Conservation (phyloP, 2,888 invertebrate species). For the Saturnia pavonia region DNA sequence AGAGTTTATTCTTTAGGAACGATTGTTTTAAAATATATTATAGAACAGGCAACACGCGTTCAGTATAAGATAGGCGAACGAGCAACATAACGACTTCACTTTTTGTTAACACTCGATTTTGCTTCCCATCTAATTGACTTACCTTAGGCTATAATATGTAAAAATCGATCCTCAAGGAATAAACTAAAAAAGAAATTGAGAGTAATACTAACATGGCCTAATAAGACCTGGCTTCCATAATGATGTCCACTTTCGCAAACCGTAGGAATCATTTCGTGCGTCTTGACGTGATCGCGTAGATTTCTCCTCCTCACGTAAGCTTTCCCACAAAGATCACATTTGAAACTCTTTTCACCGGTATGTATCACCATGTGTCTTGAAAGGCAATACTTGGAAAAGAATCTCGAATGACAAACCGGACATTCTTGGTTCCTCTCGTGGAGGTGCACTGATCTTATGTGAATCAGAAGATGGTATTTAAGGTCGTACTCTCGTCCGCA, state of each 20-base stretch:
- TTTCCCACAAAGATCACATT: conserved; percentile 73
- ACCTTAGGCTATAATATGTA: no score
- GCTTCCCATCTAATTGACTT: no score
- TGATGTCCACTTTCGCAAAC: conserved; percentile 49
- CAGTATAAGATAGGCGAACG: no score
- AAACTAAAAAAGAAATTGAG: not conserved
- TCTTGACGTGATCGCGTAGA: conserved; percentile 52
- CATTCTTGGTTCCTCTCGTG: conserved; percentile 68
- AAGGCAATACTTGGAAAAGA: conserved; percentile 65
- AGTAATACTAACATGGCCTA: conserved; percentile 24
- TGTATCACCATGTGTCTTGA: conserved; percentile 77
- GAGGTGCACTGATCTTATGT: conserved; percentile 63
- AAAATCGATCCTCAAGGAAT: no score
- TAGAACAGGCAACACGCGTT: no score
- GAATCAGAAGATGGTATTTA: conserved; percentile 60
- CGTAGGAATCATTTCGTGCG: conserved; percentile 42
- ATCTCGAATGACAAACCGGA: conserved; percentile 55
- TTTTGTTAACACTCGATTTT: no score
- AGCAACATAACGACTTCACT: no score
- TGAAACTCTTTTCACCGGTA: conserved; percentile 73
- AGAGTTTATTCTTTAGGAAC: no score
- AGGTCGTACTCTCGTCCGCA: conserved; percentile 63
- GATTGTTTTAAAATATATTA: no score
- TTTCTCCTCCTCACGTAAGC: conserved; percentile 62
- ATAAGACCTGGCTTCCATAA: conserved; percentile 41